These are phyloP conservation scores for Digitonthophagus gazella DNA, from an alignment of 2,888 invertebrate species.

Conservation along the genomic window DNA sequence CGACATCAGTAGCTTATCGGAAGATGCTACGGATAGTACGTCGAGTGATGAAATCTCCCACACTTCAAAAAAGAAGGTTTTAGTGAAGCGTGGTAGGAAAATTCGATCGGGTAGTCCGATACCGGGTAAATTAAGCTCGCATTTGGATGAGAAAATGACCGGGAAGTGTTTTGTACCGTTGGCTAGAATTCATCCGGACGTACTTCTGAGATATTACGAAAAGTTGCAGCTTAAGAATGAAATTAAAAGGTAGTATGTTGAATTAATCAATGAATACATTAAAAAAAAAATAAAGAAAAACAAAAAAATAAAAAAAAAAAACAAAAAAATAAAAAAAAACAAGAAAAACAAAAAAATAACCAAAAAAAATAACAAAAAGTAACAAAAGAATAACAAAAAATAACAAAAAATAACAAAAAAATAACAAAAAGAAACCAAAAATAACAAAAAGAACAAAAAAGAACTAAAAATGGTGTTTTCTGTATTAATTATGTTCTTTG, in stretches of 20 bases:
- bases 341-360: too few relatives aligned
- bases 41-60: background rate
- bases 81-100: conserved; percentile 6
- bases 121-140: background rate
- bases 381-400: too few relatives aligned
- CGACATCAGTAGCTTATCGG: conserved; percentile 1
- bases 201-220: conserved; percentile 40
- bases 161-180: conserved; percentile 39
- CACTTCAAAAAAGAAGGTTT: conserved; percentile 14
- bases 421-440: too few relatives aligned
- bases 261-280: too few relatives aligned
- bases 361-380: too few relatives aligned
- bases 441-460: too few relatives aligned
- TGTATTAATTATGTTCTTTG: too few relatives aligned
- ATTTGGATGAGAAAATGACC: conserved; percentile 37
- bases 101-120: conserved; percentile 10
- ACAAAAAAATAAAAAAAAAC: too few relatives aligned
- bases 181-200: conserved; percentile 39
- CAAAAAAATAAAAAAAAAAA: too few relatives aligned
- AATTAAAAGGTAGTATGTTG: conserved; percentile 30
- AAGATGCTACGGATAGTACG: conserved; percentile 20
- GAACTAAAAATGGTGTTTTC: too few relatives aligned
- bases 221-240: conserved; percentile 37
- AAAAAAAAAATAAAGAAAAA: too few relatives aligned
- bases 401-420: too few relatives aligned